Conservation (phyloP, 2,888 invertebrate species). For the Taphrorychus bicolor region DNA sequence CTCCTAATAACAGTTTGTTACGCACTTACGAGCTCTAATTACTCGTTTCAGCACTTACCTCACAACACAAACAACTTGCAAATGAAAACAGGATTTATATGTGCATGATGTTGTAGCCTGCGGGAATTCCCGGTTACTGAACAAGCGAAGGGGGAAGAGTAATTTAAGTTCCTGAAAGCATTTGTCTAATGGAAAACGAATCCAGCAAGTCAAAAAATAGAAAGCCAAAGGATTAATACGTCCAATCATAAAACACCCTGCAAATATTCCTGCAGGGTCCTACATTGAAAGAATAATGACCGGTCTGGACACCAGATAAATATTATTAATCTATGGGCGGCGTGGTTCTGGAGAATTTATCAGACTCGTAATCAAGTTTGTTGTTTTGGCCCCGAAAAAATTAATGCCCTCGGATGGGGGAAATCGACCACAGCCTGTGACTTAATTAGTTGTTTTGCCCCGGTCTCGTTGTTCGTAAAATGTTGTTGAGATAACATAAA, state of each 20-base stretch:
- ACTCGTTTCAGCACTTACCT: no score
- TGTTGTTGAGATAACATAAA: no score
- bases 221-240: neutral
- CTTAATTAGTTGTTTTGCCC: neutral
- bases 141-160: no score
- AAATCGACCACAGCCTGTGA: neutral
- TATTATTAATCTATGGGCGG: neutral
- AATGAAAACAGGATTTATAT: neutral
- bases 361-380: constrained; percentile 3
- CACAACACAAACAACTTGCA: no score
- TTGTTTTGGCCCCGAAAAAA: neutral
- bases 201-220: no score
- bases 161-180: no score
- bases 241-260: neutral
- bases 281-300: neutral
- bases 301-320: neutral
- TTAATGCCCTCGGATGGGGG: neutral
- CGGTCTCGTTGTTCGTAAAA: neutral
- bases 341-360: constrained; percentile 1
- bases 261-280: neutral
- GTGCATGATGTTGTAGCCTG: no score
- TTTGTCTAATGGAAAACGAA: no score
- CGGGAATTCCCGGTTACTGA: no score
- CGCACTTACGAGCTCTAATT: no score
- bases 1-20: neutral